Conservation (phyloP, 2,113 vertebrate species). For the Macrotus californicus region DNA sequence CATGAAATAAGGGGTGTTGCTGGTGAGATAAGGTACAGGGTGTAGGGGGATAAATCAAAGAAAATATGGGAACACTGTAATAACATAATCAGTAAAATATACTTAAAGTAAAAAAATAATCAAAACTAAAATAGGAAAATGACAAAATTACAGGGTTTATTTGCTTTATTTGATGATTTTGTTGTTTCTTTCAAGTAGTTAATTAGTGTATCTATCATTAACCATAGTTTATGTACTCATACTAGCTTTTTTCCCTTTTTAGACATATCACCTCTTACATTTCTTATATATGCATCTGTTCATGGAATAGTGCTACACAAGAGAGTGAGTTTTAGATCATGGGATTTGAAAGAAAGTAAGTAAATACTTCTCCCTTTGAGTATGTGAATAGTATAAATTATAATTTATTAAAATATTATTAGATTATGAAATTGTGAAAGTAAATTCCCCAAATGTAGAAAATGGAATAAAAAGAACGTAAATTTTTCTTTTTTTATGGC, state of each 20-base stretch:
- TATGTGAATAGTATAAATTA: not conserved
- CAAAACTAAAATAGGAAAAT: too few species aligned
- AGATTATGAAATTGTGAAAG: not conserved
- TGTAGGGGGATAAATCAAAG: too few species aligned
- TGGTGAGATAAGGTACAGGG: too few species aligned
- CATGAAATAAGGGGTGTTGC: too few species aligned
- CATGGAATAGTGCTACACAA: not conserved
- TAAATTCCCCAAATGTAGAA: not conserved
- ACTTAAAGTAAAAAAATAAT: too few species aligned
- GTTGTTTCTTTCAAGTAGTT: not conserved
- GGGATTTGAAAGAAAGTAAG: not conserved
- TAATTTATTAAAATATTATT: not conserved
- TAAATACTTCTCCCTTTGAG: not conserved
- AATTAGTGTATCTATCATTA: not conserved
- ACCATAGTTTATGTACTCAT: not conserved
- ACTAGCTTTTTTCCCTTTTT: not conserved
- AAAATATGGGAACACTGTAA: too few species aligned
- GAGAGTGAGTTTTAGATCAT: too few species aligned
- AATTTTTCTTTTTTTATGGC: too few species aligned
- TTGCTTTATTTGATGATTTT: not conserved
- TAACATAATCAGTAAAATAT: too few species aligned
- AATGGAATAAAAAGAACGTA: not conserved
- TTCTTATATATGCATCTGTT: not conserved
- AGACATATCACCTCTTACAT: not conserved
- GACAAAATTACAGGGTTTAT: not conserved